These are phyloP conservation scores for Zosterops japonicus DNA, from an alignment of 2,113 vertebrate species.

Conservation along the genomic window DNA sequence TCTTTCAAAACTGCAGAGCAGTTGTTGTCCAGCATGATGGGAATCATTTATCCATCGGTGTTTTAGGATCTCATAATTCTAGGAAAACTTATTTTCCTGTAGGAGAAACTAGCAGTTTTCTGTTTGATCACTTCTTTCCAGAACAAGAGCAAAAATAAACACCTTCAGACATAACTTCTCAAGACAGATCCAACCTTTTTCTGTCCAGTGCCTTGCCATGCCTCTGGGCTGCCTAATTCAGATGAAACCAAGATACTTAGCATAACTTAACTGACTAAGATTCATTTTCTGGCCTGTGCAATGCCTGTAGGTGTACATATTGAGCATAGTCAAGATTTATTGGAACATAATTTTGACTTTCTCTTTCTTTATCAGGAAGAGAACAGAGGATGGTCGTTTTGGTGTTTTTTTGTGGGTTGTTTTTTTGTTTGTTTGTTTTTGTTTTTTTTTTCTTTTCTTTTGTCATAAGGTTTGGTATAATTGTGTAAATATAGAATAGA, in stretches of 20 bases:
- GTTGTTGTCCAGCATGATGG: not conserved
- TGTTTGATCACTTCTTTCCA: not conserved
- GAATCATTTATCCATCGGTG: not conserved
- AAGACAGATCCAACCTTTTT: not conserved
- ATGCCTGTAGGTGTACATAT: not conserved
- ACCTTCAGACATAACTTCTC: not conserved
- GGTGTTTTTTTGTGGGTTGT: no score
- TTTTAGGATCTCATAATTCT: not conserved
- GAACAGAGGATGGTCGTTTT: not conserved
- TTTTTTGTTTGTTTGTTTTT: not conserved
- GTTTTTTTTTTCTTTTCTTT: not conserved
- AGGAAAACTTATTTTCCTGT: not conserved
- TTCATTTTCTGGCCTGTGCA: not conserved
- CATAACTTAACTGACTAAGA: not conserved
- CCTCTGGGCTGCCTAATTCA: not conserved
- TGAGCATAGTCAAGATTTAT: not conserved
- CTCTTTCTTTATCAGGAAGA: not conserved
- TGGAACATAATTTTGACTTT: not conserved
- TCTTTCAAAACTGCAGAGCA: not conserved
- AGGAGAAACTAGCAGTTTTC: not conserved
- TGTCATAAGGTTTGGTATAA: not conserved
- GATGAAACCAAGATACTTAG: not conserved
- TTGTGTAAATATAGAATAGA: not conserved
- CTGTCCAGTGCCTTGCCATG: not conserved
- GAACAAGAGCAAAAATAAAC: not conserved